Evolutionary conservation across 1,140 invertebrate genomes (phyloP).

Genomic region (Epicauta chinensis): DNA sequence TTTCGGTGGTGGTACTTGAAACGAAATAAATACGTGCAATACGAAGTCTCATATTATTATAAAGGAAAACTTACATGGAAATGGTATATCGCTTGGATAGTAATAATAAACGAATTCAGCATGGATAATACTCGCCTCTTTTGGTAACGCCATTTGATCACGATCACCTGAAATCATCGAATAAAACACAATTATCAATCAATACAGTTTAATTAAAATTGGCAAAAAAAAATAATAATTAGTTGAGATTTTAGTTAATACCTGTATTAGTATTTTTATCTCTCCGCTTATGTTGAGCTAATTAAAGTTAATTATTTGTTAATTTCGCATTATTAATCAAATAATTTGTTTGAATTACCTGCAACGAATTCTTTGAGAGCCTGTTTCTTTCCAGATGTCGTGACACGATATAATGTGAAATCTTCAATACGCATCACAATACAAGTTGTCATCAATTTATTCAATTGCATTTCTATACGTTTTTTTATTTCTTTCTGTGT

Average conservation of each 20-base stretch:
- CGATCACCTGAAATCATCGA: slow-evolving; percentile 65
- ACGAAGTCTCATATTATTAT: too few relatives aligned
- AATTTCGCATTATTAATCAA: background rate
- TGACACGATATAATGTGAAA: slow-evolving; percentile 78
- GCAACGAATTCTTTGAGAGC: slow-evolving; percentile 72
- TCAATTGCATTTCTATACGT: slow-evolving; percentile 63
- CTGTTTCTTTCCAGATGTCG: slow-evolving; percentile 63
- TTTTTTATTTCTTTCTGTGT: slow-evolving; percentile 50
- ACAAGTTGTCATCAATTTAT: slow-evolving; percentile 88
- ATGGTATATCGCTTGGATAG: slow-evolving; percentile 88
- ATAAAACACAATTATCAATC: background rate
- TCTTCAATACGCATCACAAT: slow-evolving; percentile 84
- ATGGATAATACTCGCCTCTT: slow-evolving; percentile 84
- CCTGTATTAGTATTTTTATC: slow-evolving; percentile 37
- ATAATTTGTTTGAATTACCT: slow-evolving; percentile 47
- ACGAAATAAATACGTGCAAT: slow-evolving; percentile 2
- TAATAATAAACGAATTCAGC: slow-evolving; percentile 96
- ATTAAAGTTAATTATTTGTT: slow-evolving; percentile 12
- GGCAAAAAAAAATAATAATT: background rate
- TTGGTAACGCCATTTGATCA: slow-evolving; percentile 73
- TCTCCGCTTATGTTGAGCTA: slow-evolving; percentile 51
- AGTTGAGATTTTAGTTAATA: slow-evolving; percentile 10
- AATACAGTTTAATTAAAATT: background rate
- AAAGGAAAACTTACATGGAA: slow-evolving; percentile 67
- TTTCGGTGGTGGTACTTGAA: slow-evolving; percentile 84